Evolutionary conservation across 2,888 invertebrate genomes (phyloP).

Genomic region (Gerris lacustris): DNA sequence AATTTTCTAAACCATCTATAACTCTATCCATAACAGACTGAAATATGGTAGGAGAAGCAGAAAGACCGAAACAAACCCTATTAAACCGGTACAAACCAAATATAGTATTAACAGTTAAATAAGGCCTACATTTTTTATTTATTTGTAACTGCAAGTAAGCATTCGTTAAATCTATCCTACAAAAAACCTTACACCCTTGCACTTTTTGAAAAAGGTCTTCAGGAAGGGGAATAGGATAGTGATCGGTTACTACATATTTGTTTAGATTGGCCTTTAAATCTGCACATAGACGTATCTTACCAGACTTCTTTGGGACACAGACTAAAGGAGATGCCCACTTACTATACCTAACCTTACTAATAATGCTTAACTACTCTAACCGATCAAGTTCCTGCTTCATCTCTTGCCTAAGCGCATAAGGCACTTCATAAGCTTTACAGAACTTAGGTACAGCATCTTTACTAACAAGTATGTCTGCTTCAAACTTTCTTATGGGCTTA

Average conservation of each 20-base stretch:
- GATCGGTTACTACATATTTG: slow-evolving; percentile 28
- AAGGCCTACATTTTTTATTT: slow-evolving; percentile 25
- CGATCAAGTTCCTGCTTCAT: slow-evolving; percentile 8
- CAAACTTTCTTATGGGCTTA: slow-evolving; percentile 15
- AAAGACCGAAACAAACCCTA: slow-evolving; percentile 7
- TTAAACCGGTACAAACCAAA: slow-evolving; percentile 10
- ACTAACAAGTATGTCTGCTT: slow-evolving; percentile 17
- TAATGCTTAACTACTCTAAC: slow-evolving; percentile 12
- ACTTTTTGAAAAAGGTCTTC: slow-evolving; percentile 33
- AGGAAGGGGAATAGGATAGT: slow-evolving; percentile 32
- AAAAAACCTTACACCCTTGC: slow-evolving; percentile 24
- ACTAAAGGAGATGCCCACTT: slow-evolving; percentile 20
- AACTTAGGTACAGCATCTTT: slow-evolving; percentile 20
- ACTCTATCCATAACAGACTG: slow-evolving; percentile 8
- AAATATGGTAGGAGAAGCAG: slow-evolving; percentile 8
- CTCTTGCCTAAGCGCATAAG: slow-evolving; percentile 14
- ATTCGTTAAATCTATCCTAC: slow-evolving; percentile 29
- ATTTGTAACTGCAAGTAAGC: slow-evolving; percentile 32
- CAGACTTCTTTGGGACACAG: slow-evolving; percentile 31
- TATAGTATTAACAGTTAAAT: slow-evolving; percentile 9
- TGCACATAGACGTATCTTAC: slow-evolving; percentile 32
- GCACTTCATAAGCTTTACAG: slow-evolving; percentile 19
- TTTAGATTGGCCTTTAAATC: slow-evolving; percentile 33
- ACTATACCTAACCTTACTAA: slow-evolving; percentile 9
- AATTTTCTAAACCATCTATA: not conserved